phyloP scores from a whole-genome alignment of 2,113 vertebrate genomes.

The Morone chrysops region DNA sequence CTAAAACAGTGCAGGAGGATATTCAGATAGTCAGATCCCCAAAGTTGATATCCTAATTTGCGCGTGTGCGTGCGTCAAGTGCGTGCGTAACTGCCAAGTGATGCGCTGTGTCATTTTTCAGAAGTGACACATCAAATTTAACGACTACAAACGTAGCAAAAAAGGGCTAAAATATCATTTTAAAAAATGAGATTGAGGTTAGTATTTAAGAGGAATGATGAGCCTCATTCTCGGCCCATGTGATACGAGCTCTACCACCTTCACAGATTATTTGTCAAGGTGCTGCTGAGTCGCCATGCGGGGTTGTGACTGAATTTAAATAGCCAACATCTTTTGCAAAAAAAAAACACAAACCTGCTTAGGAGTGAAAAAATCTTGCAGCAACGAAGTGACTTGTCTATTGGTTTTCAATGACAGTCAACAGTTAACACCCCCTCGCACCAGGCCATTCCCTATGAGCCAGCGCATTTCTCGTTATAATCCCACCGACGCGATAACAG shows the following conservation, averaged over 20 bases:
- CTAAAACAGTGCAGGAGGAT: not conserved
- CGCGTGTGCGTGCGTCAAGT: not conserved
- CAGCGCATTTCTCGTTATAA: not conserved
- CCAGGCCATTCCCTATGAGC: slow-evolving; percentile 36
- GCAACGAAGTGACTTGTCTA: slow-evolving; percentile 4
- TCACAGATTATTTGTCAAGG: not conserved
- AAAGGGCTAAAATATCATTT: not conserved
- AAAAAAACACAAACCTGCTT: not conserved
- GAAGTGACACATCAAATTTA: not conserved
- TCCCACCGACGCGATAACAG: not conserved
- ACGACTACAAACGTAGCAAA: no score
- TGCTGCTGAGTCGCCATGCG: not conserved
- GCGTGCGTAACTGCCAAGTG: slow-evolving; percentile 12
- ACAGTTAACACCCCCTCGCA: slow-evolving; percentile 35
- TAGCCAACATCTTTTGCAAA: not conserved
- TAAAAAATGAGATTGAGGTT: not conserved
- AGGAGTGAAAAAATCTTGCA: not conserved
- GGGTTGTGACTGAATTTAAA: not conserved
- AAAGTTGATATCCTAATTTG: not conserved
- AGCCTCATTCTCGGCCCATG: not conserved
- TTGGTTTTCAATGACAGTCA: slow-evolving; percentile 43
- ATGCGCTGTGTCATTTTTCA: not conserved
- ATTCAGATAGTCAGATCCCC: not conserved
- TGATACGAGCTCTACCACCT: not conserved
- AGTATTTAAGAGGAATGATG: not conserved